phyloP scores from a whole-genome alignment of 2,888 invertebrate species.

The Scaptomyza cyrtandrae region DNA sequence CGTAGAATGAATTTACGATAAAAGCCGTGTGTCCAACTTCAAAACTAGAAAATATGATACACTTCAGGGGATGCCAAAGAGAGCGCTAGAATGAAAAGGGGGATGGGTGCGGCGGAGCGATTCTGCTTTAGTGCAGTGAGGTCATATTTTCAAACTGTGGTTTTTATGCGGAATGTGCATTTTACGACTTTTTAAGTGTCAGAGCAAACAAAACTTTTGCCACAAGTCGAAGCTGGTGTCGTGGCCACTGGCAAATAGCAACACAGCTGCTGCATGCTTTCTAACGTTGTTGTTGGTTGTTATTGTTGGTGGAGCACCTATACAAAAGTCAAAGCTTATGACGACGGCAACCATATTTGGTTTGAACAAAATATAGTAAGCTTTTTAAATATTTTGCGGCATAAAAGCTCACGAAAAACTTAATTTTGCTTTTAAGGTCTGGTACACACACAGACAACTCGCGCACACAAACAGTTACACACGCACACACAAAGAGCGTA shows the following conservation, averaged over 20 bases:
- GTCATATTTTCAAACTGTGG: conserved; percentile 69
- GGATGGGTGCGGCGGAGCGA: not conserved
- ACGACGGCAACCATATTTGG: conserved; percentile 58
- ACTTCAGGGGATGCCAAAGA: conserved; percentile 16
- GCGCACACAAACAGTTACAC: conserved; percentile 4
- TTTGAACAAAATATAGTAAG: conserved; percentile 61
- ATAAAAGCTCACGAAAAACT: conserved; percentile 54
- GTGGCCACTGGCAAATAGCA: conserved; percentile 16
- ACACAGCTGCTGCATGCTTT: conserved; percentile 23
- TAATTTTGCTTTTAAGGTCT: conserved; percentile 63
- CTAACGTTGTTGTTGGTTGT: conserved; percentile 12
- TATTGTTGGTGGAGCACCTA: conserved; percentile 39
- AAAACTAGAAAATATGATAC: conserved; percentile 62
- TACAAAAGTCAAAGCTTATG: conserved; percentile 41
- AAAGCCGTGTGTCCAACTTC: conserved; percentile 52
- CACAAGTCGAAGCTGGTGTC: conserved; percentile 26
- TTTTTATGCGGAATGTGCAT: conserved; percentile 74
- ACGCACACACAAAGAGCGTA: conserved; percentile 12
- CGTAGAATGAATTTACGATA: conserved; percentile 63
- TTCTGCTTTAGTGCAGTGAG: conserved; percentile 35
- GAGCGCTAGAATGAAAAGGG: not conserved
- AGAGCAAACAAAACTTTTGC: conserved; percentile 70
- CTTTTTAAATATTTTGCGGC: conserved; percentile 57
- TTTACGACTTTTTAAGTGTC: conserved; percentile 78
- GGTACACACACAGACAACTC: conserved; percentile 12